Evolutionary conservation across 2,888 invertebrate species (phyloP).

Genomic region (Latheticus oryzae): DNA sequence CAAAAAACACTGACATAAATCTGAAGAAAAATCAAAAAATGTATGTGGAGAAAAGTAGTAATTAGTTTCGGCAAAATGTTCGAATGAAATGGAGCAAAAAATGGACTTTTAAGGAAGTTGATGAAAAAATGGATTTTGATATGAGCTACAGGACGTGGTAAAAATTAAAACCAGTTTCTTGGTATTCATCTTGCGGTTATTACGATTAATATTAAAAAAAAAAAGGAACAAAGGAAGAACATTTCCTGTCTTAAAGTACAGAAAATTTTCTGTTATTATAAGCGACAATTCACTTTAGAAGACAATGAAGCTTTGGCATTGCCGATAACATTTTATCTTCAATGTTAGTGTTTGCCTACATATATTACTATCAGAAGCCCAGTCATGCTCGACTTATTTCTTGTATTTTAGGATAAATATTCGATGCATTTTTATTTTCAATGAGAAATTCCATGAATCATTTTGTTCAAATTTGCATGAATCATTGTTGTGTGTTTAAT

Average conservation of each 20-base stretch:
- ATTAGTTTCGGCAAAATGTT: conserved; percentile 3
- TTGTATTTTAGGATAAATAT: no score
- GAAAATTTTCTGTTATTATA: no score
- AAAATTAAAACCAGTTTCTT: conserved; percentile 10
- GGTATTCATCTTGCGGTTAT: conserved; percentile 17
- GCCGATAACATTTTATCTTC: no score
- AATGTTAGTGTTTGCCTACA: conserved; percentile 22
- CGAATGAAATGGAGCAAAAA: no score
- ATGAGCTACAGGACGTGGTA: conserved; percentile 14
- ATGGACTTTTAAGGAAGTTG: no score
- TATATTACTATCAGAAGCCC: conserved; percentile 5
- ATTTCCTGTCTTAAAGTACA: conserved; percentile 18
- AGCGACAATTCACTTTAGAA: no score
- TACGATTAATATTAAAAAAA: conserved; percentile 22
- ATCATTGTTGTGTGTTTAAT: conserved; percentile 6
- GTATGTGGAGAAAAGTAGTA: no score
- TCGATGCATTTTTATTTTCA: no score
- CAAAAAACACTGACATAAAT: conserved; percentile 5
- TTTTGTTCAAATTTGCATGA: conserved; percentile 17
- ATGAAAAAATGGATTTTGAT: neutral
- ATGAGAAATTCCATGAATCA: conserved; percentile 17
- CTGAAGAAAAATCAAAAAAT: conserved; percentile 9
- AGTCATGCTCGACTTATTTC: conserved; percentile 14
- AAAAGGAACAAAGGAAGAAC: conserved; percentile 14
- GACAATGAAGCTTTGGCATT: no score